These are phyloP conservation scores for Coenonympha arcania DNA, from an alignment of 2,888 invertebrate genomes.

Conservation along the genomic window DNA sequence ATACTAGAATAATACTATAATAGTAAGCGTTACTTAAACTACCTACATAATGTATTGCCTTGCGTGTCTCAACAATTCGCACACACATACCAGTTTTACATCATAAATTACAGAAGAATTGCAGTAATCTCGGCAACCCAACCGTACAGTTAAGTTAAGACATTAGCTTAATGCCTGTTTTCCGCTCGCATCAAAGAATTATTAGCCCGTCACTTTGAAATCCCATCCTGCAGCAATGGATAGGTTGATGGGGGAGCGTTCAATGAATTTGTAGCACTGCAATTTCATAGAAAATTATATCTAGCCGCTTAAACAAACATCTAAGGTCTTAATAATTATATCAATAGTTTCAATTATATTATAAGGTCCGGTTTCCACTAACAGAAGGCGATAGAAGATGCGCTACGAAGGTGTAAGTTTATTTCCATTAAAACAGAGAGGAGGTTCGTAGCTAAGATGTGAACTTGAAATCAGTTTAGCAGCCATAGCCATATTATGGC, in stretches of 20 bases:
- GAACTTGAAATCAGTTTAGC: too few relatives aligned
- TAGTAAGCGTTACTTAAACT: too few relatives aligned
- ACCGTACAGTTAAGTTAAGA: slow-evolving; percentile 19
- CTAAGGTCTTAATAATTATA: neutral
- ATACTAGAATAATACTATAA: too few relatives aligned
- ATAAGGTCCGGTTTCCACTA: too few relatives aligned
- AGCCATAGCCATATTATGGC: too few relatives aligned
- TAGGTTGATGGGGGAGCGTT: slow-evolving; percentile 13
- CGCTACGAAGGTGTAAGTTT: too few relatives aligned
- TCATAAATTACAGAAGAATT: slow-evolving; percentile 12
- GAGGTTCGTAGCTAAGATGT: too few relatives aligned
- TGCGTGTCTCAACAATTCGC: too few relatives aligned
- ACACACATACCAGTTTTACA: neutral
- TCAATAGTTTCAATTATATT: too few relatives aligned
- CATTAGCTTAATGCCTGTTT: slow-evolving; percentile 16
- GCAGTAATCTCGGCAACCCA: slow-evolving; percentile 16
- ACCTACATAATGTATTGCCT: too few relatives aligned
- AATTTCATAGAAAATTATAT: slow-evolving; percentile 14
- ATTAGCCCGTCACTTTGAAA: slow-evolving; percentile 24
- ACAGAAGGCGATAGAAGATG: too few relatives aligned
- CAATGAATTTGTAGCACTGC: slow-evolving; percentile 18
- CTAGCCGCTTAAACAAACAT: neutral
- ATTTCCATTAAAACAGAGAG: too few relatives aligned
- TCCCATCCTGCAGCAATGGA: slow-evolving; percentile 8
- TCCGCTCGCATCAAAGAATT: slow-evolving; percentile 24